A percentile compares a stretch with the other conserved stretches of the same genome.
Evolutionary conservation across 1,140 invertebrate genomes (phyloP).

Genomic region (Brachionus asplanchnoidis): DNA sequence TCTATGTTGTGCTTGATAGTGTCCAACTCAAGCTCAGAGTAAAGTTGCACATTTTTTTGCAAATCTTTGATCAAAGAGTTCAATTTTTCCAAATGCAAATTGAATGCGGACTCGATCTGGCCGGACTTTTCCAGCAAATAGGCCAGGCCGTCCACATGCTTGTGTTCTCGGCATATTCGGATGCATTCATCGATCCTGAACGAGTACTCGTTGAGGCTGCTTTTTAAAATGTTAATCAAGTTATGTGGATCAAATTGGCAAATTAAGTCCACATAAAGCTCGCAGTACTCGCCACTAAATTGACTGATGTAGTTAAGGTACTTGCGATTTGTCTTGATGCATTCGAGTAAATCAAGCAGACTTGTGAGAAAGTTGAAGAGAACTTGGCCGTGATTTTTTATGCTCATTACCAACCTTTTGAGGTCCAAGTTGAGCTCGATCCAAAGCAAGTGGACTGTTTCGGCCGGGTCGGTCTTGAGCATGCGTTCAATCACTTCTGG

Average conservation of each 20-base stretch:
- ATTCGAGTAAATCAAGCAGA: neutral
- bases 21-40: neutral
- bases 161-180: slow-evolving; percentile 53
- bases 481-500: neutral
- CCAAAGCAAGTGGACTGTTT: slow-evolving; percentile 33
- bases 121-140: slow-evolving; percentile 61
- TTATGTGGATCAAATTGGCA: slow-evolving; percentile 62
- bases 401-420: neutral
- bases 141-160: slow-evolving; percentile 59
- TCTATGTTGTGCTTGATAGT: slow-evolving; percentile 15
- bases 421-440: slow-evolving; percentile 24
- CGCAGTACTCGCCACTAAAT: slow-evolving; percentile 51
- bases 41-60: neutral
- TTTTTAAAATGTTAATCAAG: slow-evolving; percentile 55
- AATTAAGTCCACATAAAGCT: slow-evolving; percentile 64
- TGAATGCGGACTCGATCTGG: slow-evolving; percentile 60
- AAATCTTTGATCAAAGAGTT: slow-evolving; percentile 32
- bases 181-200: slow-evolving; percentile 50
- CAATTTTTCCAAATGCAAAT: slow-evolving; percentile 53
- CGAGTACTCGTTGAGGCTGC: slow-evolving; percentile 35
- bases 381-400: neutral
- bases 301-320: slow-evolving; percentile 45
- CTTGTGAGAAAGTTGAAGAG: slow-evolving; percentile 1
- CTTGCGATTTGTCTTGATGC: slow-evolving; percentile 19
- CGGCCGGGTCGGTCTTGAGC: neutral